phyloP scores from a whole-genome alignment of 35 echinoderm and acorn worm species.

The Lytechinus variegatus region DNA sequence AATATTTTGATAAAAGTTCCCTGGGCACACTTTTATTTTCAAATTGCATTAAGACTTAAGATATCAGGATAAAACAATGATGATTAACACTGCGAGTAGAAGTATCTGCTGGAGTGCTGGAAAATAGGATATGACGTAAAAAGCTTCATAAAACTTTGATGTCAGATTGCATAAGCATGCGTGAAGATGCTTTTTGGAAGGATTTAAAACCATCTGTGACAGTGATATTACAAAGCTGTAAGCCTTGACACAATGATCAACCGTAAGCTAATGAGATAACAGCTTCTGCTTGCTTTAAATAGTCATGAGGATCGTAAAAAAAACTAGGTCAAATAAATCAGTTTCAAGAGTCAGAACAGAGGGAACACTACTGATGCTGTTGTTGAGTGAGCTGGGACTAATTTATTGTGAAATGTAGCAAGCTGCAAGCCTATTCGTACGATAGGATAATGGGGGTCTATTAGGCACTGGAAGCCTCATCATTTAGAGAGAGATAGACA shows the following conservation, averaged over 20 bases:
- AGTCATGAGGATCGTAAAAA: background rate
- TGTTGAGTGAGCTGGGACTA: background rate
- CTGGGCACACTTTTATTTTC: background rate
- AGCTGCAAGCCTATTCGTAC: background rate
- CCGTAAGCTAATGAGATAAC: background rate
- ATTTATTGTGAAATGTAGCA: constrained; percentile 14
- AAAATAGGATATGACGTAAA: background rate
- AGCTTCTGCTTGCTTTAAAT: background rate
- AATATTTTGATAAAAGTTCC: background rate
- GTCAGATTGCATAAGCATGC: background rate
- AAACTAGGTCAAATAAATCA: constrained; percentile 8
- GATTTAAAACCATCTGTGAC: background rate
- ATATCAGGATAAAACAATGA: background rate
- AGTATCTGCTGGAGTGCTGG: background rate
- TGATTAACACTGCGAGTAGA: background rate
- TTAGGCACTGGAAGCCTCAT: background rate
- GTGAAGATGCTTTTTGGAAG: background rate
- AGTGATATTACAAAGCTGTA: background rate
- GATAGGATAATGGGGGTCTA: background rate
- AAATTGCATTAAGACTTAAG: background rate
- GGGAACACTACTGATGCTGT: background rate
- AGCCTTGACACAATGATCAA: background rate
- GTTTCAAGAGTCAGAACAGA: background rate
- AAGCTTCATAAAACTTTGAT: background rate
- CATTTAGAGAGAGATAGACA: background rate